phyloP scores from a whole-genome alignment of 2,113 vertebrate species.

The Sylvia atricapilla region DNA sequence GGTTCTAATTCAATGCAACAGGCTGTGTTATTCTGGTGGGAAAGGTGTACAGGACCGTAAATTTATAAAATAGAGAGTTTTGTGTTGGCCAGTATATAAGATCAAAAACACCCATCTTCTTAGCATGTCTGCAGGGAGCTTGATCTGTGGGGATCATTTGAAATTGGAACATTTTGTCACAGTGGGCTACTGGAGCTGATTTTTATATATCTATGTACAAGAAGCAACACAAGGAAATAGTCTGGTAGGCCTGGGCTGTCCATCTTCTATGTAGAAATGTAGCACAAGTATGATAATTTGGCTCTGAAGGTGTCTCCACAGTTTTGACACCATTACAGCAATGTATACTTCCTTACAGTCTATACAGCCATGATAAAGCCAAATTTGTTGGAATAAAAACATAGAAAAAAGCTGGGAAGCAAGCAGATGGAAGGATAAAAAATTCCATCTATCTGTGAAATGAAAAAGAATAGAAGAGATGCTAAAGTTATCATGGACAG shows the following conservation, averaged over 20 bases:
- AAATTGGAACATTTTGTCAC: background rate
- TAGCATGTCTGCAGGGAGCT: background rate
- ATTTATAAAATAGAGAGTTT: background rate
- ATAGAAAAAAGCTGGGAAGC: background rate
- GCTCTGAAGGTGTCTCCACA: background rate
- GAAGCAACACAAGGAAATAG: background rate
- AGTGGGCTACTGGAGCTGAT: background rate
- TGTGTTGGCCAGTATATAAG: accelerated
- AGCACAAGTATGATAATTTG: background rate
- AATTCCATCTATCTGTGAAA: background rate
- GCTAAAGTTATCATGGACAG: background rate
- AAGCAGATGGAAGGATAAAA: background rate
- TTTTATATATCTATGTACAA: background rate
- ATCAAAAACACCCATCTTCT: background rate
- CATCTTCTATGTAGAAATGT: background rate
- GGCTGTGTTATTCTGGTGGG: background rate
- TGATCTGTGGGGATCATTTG: background rate
- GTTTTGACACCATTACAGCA: background rate
- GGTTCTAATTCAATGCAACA: accelerated
- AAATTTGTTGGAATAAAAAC: background rate
- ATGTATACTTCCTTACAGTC: background rate
- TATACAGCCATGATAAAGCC: background rate
- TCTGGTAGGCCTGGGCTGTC: background rate
- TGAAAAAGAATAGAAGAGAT: background rate
- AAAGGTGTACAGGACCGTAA: background rate